These are phyloP conservation scores for Epinotia bilunana DNA, from an alignment of 2,888 invertebrate genomes.

Conservation along the genomic window DNA sequence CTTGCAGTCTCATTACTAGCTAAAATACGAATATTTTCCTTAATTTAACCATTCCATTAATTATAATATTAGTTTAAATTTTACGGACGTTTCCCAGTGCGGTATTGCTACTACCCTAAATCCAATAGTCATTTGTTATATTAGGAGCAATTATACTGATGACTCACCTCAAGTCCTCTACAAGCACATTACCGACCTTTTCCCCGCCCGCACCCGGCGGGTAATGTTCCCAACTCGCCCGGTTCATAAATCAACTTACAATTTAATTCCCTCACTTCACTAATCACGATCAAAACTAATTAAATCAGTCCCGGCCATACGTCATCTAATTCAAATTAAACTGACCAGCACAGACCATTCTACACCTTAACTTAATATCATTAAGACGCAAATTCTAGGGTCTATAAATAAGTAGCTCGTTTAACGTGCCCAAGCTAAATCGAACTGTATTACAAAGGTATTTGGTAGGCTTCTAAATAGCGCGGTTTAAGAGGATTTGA, in stretches of 20 bases:
- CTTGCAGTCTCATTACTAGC: too few species aligned
- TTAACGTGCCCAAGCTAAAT: neutral
- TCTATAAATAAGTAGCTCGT: neutral
- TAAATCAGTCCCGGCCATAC: conserved; percentile 41
- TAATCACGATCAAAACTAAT: conserved; percentile 44
- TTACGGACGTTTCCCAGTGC: too few species aligned
- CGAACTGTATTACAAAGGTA: neutral
- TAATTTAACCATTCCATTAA: too few species aligned
- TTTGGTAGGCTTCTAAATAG: conserved; percentile 3
- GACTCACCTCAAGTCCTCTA: neutral
- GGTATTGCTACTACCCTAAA: too few species aligned
- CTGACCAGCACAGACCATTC: neutral
- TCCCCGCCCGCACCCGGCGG: neutral
- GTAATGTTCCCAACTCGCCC: conserved; percentile 15
- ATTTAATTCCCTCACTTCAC: conserved; percentile 40
- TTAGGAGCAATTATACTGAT: neutral
- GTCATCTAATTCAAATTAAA: conserved; percentile 39
- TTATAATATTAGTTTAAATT: too few species aligned
- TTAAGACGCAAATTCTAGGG: conserved; percentile 5
- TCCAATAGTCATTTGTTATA: neutral
- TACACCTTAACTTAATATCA: neutral
- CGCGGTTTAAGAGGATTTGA: conserved; percentile 17
- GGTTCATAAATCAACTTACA: conserved; percentile 42
- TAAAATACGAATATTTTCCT: too few species aligned
- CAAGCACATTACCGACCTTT: conserved; percentile 1